Conservation (phyloP, 1,140 invertebrate species). For the Campoletis sonorensis region DNA sequence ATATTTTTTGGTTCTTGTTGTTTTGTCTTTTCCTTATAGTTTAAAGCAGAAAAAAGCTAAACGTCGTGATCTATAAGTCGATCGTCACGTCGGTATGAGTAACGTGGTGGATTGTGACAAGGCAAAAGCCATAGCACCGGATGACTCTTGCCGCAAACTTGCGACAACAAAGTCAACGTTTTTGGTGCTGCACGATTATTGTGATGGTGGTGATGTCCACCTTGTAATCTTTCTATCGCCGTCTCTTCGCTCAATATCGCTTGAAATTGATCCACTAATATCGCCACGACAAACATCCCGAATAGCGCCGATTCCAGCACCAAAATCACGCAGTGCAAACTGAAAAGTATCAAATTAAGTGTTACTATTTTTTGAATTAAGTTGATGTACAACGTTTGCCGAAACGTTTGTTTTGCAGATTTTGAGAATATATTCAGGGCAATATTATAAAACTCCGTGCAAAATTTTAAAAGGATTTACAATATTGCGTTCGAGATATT, state of each 20-base stretch:
- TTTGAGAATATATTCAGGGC: no score
- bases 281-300: conserved; percentile 93
- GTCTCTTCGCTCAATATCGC: conserved; percentile 91
- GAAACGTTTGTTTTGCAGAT: no score
- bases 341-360: conserved; percentile 75
- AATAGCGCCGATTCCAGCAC: conserved; percentile 90
- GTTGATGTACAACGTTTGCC: no score
- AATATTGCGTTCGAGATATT: no score
- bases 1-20: not conserved
- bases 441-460: no score
- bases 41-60: conserved; percentile 59
- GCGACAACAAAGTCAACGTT: conserved; percentile 83
- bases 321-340: conserved; percentile 90
- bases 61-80: conserved; percentile 80
- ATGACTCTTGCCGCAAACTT: conserved; percentile 88
- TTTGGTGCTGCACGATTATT: conserved; percentile 76
- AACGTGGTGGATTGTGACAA: conserved; percentile 77
- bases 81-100: conserved; percentile 77
- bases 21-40: not conserved
- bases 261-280: conserved; percentile 92
- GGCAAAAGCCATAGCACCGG: conserved; percentile 82
- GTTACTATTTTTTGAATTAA: not conserved
- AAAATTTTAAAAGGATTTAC: no score
- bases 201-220: conserved; percentile 79
- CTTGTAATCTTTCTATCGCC: conserved; percentile 87